Percentiles rank a stretch among this genome's conserved stretches.
Conservation (phyloP, 2,113 vertebrate genomes). For the Calonectris borealis region DNA sequence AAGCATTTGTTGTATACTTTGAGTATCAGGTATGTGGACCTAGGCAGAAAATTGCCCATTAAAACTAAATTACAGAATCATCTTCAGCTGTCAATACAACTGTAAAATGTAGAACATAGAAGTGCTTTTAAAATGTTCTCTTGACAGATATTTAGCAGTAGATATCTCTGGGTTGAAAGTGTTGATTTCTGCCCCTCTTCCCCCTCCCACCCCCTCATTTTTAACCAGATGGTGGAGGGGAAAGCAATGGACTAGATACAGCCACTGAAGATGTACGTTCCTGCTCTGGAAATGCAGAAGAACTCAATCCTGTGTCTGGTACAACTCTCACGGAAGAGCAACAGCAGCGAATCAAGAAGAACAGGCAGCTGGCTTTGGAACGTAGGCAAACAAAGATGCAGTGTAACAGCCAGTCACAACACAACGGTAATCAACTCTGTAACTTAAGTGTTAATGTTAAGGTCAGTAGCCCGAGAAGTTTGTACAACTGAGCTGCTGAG, state of each 20-base stretch:
- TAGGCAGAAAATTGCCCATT: neutral
- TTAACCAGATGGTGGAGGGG: conserved; percentile 39
- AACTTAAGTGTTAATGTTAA: rapidly evolving
- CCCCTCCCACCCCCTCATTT: neutral
- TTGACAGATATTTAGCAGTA: neutral
- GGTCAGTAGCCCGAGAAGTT: neutral
- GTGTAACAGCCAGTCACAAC: conserved; percentile 62
- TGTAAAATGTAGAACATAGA: neutral
- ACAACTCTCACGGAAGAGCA: conserved; percentile 84
- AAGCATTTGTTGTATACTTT: neutral
- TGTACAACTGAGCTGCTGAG: neutral
- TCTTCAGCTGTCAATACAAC: neutral
- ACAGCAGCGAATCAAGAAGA: conserved; percentile 81
- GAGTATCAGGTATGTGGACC: no score
- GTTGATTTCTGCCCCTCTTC: neutral
- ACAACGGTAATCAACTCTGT: conserved; percentile 36
- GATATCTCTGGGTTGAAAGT: neutral
- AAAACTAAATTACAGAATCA: neutral
- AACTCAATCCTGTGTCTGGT: neutral
- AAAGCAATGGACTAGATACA: neutral
- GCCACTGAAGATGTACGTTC: conserved; percentile 37
- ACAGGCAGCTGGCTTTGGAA: conserved; percentile 86
- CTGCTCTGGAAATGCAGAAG: conserved; percentile 10
- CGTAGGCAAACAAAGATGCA: conserved; percentile 80
- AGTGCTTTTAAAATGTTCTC: neutral